Conservation (phyloP, 2,888 invertebrate species). For the Cataglyphis altisquamis region DNA sequence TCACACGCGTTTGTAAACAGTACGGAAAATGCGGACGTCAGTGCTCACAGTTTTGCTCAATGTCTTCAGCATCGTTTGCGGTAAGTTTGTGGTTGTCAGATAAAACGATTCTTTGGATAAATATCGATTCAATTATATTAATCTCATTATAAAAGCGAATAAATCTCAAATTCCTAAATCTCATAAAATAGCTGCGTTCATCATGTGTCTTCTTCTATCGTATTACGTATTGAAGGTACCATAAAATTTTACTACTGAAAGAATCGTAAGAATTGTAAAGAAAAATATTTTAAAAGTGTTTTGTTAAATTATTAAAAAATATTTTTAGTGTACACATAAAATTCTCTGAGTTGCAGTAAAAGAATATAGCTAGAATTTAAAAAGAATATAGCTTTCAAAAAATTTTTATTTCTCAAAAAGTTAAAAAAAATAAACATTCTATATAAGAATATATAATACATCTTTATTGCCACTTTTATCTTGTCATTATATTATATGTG, state of each 20-base stretch:
- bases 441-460: background rate
- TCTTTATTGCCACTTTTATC: background rate
- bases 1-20: conserved; percentile 66
- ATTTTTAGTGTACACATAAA: background rate
- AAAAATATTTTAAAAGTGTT: background rate
- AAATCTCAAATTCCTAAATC: background rate
- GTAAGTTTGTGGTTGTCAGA: conserved; percentile 58
- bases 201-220: background rate
- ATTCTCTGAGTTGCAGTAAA: background rate
- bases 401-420: background rate
- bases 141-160: background rate
- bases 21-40: conserved; percentile 63
- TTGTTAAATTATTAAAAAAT: conserved; percentile 2
- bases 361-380: background rate
- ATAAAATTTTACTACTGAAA: background rate
- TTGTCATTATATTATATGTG: background rate
- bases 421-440: background rate
- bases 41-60: conserved; percentile 61
- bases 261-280: background rate
- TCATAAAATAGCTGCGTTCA: background rate
- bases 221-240: background rate
- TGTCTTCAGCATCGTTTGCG: conserved; percentile 60
- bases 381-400: background rate
- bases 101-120: background rate
- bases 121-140: background rate